Evolutionary conservation across 1,140 invertebrate species (phyloP).

Genomic region (Lordiphosa collinella): DNA sequence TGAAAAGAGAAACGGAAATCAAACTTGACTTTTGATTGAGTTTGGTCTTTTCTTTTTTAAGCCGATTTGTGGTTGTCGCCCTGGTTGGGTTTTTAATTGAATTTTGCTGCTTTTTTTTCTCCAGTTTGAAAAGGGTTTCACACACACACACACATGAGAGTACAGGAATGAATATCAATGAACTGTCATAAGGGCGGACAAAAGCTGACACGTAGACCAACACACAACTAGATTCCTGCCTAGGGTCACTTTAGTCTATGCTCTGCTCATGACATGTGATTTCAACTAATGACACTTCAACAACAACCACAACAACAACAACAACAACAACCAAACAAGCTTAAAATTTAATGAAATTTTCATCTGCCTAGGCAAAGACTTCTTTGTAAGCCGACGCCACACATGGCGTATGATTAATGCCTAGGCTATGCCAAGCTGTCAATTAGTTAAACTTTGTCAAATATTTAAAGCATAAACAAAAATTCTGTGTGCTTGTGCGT

Average conservation of each 20-base stretch:
- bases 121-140: background rate
- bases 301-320: constrained; percentile 8
- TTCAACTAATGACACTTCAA: constrained; percentile 71
- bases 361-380: constrained; percentile 27
- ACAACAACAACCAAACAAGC: constrained; percentile 17
- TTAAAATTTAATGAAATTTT: constrained; percentile 64
- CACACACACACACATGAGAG: constrained; percentile 23
- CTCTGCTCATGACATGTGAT: constrained; percentile 69
- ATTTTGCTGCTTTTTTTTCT: constrained; percentile 32
- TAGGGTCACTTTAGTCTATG: constrained; percentile 41
- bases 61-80: constrained; percentile 50
- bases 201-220: constrained; percentile 69
- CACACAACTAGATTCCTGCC: constrained; percentile 21
- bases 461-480: constrained; percentile 40
- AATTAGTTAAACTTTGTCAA: constrained; percentile 55
- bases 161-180: constrained; percentile 77
- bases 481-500: background rate
- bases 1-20: constrained; percentile 50
- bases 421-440: constrained; percentile 26
- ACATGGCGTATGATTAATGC: constrained; percentile 71
- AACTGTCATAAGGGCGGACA: constrained; percentile 60
- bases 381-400: constrained; percentile 11
- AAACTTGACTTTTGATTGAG: constrained; percentile 62
- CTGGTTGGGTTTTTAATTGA: constrained; percentile 50
- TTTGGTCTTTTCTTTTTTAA: constrained; percentile 35